Base-by-base conservation (phyloP, 2,888 invertebrate species). In the Acrocyrtus sp. region DNA sequence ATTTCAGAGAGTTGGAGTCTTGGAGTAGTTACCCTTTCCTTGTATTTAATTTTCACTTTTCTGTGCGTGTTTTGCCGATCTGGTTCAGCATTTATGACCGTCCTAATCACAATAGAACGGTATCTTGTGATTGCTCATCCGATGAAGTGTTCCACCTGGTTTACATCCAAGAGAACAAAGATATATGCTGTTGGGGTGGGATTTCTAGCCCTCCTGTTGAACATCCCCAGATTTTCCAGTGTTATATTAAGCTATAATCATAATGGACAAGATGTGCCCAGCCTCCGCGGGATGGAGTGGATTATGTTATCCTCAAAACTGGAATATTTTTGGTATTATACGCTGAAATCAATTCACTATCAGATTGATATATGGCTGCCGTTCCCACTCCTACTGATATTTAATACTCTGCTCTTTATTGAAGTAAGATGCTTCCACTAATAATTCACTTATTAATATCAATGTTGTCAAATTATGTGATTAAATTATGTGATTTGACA, bases 21-120 rank as follows among this genome's bases (percentile, higher is more conserved):
- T 6, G 67, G 67, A 21, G 43, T 48, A 22, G 26, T 8, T 0
- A 51, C 67, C n/a, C 22, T 58, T 4, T n/a, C 41, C 48, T 17
- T 48, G 1, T 66, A 56, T 17, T 26, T 26, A 27, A 10, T 60
- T 21, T 41, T 60, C 4, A 60, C 45, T 17, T 29, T 53, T 5
- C 4, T 60, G 0, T 58, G 43, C 19, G 5, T 68, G 17, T 19
- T 66, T 8, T 56, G 47, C 5, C 27, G 68, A 21, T 61, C 68
- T 2, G 60, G 53, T 10, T 68, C 68, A 3, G 19, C 53, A 15
- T 68, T 24, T 47, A 61, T 68, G 54, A 68, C 68, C 3, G 60
- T 61, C n/a, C n/a, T 61, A 24, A 68, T 68, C 0, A 61, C 68
- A 4, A 43, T 68, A 0, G 68, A 68, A 21, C 68, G 68, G 15